A percentile compares a stretch with the other conserved stretches of the same genome.
Evolutionary conservation across 2,888 invertebrate genomes (phyloP).

Genomic region (Spilosoma lubricipeda): DNA sequence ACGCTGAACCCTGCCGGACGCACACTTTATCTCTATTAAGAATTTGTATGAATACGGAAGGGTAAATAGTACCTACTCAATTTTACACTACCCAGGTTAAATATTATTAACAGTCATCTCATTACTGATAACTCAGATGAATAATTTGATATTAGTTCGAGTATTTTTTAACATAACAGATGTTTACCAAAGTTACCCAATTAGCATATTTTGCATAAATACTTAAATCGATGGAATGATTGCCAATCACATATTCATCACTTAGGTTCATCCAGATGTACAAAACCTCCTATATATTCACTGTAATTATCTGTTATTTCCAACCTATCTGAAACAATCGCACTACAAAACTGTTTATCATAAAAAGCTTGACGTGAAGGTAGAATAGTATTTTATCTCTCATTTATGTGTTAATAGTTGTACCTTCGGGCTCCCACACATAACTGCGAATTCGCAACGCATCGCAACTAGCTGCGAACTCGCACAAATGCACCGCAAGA

Average conservation of each 20-base stretch:
- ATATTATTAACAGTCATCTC: background rate
- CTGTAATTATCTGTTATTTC: background rate
- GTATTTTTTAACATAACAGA: background rate
- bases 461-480: too few species aligned
- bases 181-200: background rate
- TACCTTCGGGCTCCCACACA: too few species aligned
- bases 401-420: too few species aligned
- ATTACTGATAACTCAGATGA: background rate
- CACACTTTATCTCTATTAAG: slow-evolving; percentile 56
- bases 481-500: too few species aligned
- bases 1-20: slow-evolving; percentile 51
- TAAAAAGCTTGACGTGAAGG: too few species aligned
- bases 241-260: too few species aligned
- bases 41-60: slow-evolving; percentile 26
- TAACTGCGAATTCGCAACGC: too few species aligned
- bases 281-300: background rate
- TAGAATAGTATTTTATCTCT: too few species aligned
- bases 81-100: background rate
- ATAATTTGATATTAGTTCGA: background rate
- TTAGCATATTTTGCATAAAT: background rate
- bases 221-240: background rate
- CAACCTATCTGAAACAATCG: too few species aligned
- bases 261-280: background rate
- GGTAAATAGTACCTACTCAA: slow-evolving; percentile 10
- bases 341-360: too few species aligned